Evolutionary conservation across 2,888 invertebrate species (phyloP), one percentile per base, ranked within the genome.

Genomic region (Nephrotoma flavescens): DNA sequence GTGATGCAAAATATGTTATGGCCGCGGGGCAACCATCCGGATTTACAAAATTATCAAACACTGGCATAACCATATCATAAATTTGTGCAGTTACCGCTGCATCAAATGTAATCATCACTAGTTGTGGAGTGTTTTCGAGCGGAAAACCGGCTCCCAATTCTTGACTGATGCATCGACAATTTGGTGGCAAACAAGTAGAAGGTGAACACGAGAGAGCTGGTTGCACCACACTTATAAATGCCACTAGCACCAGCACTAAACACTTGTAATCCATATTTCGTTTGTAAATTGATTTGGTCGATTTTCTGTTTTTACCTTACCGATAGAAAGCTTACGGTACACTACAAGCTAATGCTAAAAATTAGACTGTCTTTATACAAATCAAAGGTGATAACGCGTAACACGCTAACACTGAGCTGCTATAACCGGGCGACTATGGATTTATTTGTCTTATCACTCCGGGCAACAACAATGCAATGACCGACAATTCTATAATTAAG

Each of bases 1-100:
- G 96, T 52, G 93, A 94, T 44, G 96, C 92, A 90, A 94, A 96
- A 91, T 95, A 95, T 0, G 96, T 96, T 71, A 93, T 93, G 0
- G 94, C 92, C 0, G 93, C 93, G 0, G 92, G 92, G 87, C 94
- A 95, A 0, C 93, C 93, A 89, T 96, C 95, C 0, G 93, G 94
- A 90, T 96, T 96, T 4, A 85, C 89, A 0, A 94, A 91, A 12
- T 90, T 89, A 87, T 91, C 92, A 4, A 95, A 90, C 0, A 94
- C 88, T 0, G 92, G 89, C 9, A 93, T 90, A 89, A 95, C 94
- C 86, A 93, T 93, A 6, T 91, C 90, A 71, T 93, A 92, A 89
- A 94, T 95, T 0, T 91, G 88, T 0, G 92, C 89, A 86, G 92
- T 94, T 0, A 95, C 92, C 0, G 93, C 94, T 90, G 95, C 95